These are phyloP conservation scores for Operophtera brumata DNA, from an alignment of 2,888 invertebrate species.

Conservation along the genomic window DNA sequence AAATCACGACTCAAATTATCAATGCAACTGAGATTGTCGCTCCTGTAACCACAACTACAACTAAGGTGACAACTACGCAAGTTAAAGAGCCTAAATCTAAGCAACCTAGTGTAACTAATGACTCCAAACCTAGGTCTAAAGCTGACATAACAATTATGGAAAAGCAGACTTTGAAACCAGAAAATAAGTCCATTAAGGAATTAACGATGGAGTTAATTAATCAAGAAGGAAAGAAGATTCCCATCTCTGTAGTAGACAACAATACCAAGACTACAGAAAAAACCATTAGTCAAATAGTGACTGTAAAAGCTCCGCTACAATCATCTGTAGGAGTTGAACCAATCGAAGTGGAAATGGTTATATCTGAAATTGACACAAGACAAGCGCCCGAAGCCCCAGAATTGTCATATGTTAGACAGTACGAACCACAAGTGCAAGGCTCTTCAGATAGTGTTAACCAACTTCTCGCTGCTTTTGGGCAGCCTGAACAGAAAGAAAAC, in stretches of 20 bases:
- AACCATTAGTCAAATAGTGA: slow-evolving; percentile 34
- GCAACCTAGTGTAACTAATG: slow-evolving; percentile 4
- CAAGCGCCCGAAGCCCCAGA: slow-evolving; percentile 40
- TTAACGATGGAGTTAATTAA: slow-evolving; percentile 37
- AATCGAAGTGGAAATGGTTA: slow-evolving; percentile 45
- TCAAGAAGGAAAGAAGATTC: slow-evolving; percentile 32
- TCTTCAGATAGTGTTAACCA: slow-evolving; percentile 50
- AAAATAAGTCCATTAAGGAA: slow-evolving; percentile 31
- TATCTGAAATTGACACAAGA: slow-evolving; percentile 49
- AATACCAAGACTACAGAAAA: slow-evolving; percentile 16
- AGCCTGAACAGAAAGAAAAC: slow-evolving; percentile 58
- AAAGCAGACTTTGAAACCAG: slow-evolving; percentile 11
- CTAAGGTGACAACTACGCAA: slow-evolving; percentile 5
- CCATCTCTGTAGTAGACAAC: neutral
- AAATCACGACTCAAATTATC: neutral
- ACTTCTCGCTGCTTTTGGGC: slow-evolving; percentile 45
- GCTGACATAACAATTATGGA: slow-evolving; percentile 13
- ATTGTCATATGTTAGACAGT: slow-evolving; percentile 54
- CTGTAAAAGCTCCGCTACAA: slow-evolving; percentile 42
- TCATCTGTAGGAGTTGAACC: slow-evolving; percentile 48
- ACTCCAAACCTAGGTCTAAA: slow-evolving; percentile 5
- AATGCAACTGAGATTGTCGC: neutral
- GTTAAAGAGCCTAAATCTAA: slow-evolving; percentile 5
- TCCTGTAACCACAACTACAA: neutral
- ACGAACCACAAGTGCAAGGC: slow-evolving; percentile 46